Evolutionary conservation across 1,140 invertebrate genomes (phyloP).

Genomic region (Rhopalosiphum padi): DNA sequence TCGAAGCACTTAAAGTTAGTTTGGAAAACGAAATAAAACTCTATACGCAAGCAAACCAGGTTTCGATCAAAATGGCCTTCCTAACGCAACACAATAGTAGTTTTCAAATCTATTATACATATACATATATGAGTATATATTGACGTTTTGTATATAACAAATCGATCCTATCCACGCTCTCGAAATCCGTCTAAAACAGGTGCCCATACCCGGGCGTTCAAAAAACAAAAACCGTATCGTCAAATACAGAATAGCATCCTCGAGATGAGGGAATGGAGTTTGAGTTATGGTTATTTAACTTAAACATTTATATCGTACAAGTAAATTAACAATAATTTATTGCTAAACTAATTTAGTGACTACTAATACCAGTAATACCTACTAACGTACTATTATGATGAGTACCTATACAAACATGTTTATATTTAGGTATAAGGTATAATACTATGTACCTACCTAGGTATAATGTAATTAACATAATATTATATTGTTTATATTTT

Average conservation of each 20-base stretch:
- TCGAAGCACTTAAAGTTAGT: background rate
- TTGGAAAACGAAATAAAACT: background rate
- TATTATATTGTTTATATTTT: too few relatives aligned
- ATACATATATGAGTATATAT: background rate
- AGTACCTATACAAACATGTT: too few relatives aligned
- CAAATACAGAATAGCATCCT: background rate
- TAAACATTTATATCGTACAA: background rate
- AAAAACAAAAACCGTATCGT: background rate
- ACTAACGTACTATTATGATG: too few relatives aligned
- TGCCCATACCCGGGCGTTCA: background rate
- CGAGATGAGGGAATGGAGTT: background rate
- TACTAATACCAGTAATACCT: too few relatives aligned
- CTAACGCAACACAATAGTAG: background rate
- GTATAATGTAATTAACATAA: too few relatives aligned
- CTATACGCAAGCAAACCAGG: background rate
- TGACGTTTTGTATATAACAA: background rate
- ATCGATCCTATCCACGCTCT: background rate
- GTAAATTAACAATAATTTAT: background rate
- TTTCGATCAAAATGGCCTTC: background rate
- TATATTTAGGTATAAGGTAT: too few relatives aligned
- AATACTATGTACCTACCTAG: too few relatives aligned
- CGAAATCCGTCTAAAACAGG: background rate
- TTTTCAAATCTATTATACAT: background rate
- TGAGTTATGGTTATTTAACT: background rate
- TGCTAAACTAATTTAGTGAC: too few relatives aligned